A percentile compares a stretch with the other conserved stretches of the same genome.
Conservation (phyloP, 2,888 invertebrate species). For the Neocrepidodera transversa region DNA sequence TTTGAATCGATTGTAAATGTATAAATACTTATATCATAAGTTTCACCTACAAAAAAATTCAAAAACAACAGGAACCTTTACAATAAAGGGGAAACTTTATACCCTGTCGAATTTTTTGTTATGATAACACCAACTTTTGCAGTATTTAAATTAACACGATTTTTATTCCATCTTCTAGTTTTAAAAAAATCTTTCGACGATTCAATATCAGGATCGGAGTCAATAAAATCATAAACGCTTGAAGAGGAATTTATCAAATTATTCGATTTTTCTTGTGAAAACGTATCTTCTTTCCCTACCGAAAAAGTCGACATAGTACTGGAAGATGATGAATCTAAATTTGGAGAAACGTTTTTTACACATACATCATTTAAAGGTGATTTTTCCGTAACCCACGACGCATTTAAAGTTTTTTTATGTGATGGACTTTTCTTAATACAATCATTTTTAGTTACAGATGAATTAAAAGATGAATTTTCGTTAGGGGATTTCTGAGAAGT, state of each 20-base stretch:
- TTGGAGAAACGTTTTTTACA: background rate
- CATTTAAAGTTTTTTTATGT: too few relatives aligned
- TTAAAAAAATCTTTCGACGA: background rate
- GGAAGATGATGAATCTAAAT: background rate
- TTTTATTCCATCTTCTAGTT: conserved; percentile 5
- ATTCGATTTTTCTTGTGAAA: background rate
- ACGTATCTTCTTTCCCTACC: background rate
- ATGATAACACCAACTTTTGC: conserved; percentile 25
- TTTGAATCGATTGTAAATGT: too few relatives aligned
- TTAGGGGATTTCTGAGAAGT: background rate
- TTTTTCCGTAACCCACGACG: background rate
- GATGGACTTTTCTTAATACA: too few relatives aligned
- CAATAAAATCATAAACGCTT: conserved; percentile 8
- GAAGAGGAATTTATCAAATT: background rate
- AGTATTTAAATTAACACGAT: background rate
- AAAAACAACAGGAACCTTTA: too few relatives aligned
- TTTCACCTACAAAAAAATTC: too few relatives aligned
- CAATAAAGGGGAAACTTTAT: conserved; percentile 18
- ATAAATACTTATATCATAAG: too few relatives aligned
- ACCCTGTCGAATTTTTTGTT: conserved; percentile 19
- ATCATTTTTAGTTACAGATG: background rate
- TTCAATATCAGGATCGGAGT: background rate
- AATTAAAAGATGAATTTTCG: background rate
- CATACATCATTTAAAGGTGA: background rate
- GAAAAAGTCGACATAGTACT: background rate